Base-by-base conservation (phyloP, 2,888 invertebrate genomes). In the Nymphalis polychloros region DNA sequence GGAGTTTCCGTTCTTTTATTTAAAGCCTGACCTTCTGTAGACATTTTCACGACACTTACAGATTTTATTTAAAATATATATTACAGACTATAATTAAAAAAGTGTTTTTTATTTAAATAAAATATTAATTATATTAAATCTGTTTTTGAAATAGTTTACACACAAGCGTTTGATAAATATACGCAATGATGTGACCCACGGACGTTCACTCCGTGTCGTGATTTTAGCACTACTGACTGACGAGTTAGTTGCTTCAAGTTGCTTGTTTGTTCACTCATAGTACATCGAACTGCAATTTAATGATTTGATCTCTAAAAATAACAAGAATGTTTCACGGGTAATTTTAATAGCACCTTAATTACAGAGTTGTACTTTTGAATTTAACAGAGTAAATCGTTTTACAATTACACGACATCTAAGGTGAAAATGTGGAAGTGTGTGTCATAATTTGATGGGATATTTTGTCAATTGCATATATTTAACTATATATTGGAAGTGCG, bases 301-400 rank as follows among this genome's bases (percentile, higher is more conserved):
- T 81, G 81, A 81, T 74, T 75, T 72, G 77, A 74, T 81, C 81
- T 81, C 79, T 83, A 82, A 79, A 83, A 81, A 82, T 85, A 85
- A 71, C 78, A 64, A 41, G 10, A 13, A 63, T 70, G 46, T 65
- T 64, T 66, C 17, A 13, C 53, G 49, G 8, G 55, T 19, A 46
- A 67, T 68, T 23, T 64, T 52, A 19, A 63, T 63, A 53, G 8
- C 20, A 63, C 8, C 10, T 50, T 20, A 47, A 19, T 65, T 31
- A 60, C 19, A 1, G 19, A 10, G 17, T 2, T 27, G 46, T 49
- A 52, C 46, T 65, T 31, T 60, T 47, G 46, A 65, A 47, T 66
- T 66, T 61, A 6, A 49, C 13, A 16, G 35, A 19, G 16, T 19
- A 20, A 19, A 50, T 8, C 10, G 4, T 10, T 13, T 10, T 13